phyloP scores from a whole-genome alignment of 2,797 vertebrate genomes.

The Schizopygopsis pylzovi region DNA sequence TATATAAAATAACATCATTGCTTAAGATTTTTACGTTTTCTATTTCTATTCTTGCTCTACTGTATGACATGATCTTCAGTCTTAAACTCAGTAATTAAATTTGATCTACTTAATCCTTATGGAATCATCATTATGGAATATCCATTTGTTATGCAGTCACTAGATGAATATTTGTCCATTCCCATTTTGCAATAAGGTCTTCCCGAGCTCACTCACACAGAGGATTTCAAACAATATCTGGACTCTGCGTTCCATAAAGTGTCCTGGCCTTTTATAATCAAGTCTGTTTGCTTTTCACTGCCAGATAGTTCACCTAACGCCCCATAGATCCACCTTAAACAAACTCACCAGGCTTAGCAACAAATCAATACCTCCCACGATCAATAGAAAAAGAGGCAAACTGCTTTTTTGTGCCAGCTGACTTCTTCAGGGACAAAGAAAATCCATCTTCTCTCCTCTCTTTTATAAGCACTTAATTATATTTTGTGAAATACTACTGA shows the following conservation, averaged over 20 bases:
- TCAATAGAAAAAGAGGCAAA: slow-evolving; percentile 66
- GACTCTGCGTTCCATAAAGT: slow-evolving; percentile 48
- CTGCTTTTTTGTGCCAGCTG: slow-evolving; percentile 55
- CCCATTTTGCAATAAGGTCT: slow-evolving; percentile 14
- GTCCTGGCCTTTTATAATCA: slow-evolving; percentile 55
- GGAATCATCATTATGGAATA: background rate
- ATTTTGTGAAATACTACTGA: slow-evolving; percentile 62
- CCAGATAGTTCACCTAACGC: slow-evolving; percentile 57
- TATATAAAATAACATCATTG: background rate
- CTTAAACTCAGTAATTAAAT: background rate
- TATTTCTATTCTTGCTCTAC: background rate
- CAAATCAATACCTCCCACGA: slow-evolving; percentile 66
- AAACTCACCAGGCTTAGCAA: slow-evolving; percentile 69
- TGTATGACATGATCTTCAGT: background rate
- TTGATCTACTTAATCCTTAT: background rate
- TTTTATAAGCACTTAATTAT: slow-evolving; percentile 70
- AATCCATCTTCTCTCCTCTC: slow-evolving; percentile 64
- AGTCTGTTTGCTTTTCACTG: slow-evolving; percentile 62
- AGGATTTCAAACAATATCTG: slow-evolving; percentile 49
- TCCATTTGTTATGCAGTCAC: background rate
- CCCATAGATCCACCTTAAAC: slow-evolving; percentile 70
- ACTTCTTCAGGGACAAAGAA: slow-evolving; percentile 64
- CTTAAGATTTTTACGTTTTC: no score
- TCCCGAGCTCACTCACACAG: background rate
- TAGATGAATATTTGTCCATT: slow-evolving; percentile 42